A percentile compares a stretch with the other conserved stretches of the same genome.
phyloP scores from a whole-genome alignment of 2,888 invertebrate genomes.

The Dione juno region DNA sequence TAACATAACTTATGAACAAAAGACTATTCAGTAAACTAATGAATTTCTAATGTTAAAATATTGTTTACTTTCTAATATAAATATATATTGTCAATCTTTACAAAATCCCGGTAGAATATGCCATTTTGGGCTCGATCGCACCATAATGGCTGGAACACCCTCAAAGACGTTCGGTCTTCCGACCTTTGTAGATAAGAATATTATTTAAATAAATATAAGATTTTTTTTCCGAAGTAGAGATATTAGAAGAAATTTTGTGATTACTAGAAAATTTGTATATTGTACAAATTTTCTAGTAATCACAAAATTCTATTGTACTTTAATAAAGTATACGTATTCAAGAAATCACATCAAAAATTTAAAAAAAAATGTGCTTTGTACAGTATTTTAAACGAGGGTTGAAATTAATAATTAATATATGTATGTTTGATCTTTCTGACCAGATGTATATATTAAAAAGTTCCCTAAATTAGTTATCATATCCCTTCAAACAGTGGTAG shows the following conservation, averaged over 20 bases:
- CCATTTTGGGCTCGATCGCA: slow-evolving; percentile 6
- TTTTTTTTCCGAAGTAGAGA: background rate
- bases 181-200: slow-evolving; percentile 11
- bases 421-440: no score
- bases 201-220: slow-evolving; percentile 8
- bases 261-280: background rate
- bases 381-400: no score
- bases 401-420: no score
- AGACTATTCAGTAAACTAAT: no score
- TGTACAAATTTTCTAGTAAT: no score
- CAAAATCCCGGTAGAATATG: background rate
- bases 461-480: no score
- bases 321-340: background rate
- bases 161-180: background rate
- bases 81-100: background rate
- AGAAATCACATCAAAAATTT: background rate
- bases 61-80: background rate
- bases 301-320: no score
- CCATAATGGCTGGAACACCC: slow-evolving; percentile 22
- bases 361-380: no score
- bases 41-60: background rate
- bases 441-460: no score
- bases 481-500: no score
- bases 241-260: background rate
- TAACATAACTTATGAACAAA: no score